A percentile compares a stretch with the other conserved stretches of the same genome.
These are phyloP conservation scores for Fistularia tabacaria DNA, from an alignment of 2,797 vertebrate genomes.

Conservation along the genomic window DNA sequence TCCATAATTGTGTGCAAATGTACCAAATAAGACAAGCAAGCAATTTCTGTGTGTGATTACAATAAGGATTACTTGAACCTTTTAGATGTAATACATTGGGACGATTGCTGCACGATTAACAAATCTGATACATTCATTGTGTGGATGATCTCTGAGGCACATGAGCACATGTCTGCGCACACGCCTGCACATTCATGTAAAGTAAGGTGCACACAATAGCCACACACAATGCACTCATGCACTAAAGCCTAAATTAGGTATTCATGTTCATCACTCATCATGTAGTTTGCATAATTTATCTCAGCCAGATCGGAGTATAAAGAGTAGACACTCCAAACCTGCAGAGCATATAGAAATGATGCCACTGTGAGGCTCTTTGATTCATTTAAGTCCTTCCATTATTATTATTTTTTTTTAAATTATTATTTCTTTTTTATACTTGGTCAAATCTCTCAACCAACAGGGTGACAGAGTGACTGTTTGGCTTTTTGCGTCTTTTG, in stretches of 20 bases:
- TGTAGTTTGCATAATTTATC: constrained; percentile 32
- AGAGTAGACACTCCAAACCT: constrained; percentile 17
- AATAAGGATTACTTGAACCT: constrained; percentile 57
- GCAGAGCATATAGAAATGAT: constrained; percentile 19
- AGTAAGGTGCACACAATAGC: constrained; percentile 21
- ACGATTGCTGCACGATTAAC: constrained; percentile 54
- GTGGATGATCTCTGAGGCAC: constrained; percentile 34
- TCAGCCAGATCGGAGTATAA: constrained; percentile 21
- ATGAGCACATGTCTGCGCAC: constrained; percentile 25
- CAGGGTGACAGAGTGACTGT: too few relatives aligned
- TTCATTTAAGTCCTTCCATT: too few relatives aligned
- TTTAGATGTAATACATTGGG: constrained; percentile 26
- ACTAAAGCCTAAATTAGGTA: constrained; percentile 56
- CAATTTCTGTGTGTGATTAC: constrained; percentile 1
- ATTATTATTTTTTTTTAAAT: constrained; percentile 5
- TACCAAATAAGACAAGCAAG: constrained; percentile 29
- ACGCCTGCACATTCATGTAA: constrained; percentile 6
- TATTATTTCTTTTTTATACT: constrained; percentile 29
- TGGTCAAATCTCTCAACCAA: too few relatives aligned
- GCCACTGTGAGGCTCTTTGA: constrained; percentile 45
- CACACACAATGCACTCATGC: constrained; percentile 50
- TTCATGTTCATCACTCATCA: constrained; percentile 36
- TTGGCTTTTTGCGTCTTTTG: not conserved
- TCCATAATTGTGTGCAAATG: constrained; percentile 6
- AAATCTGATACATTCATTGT: constrained; percentile 17